These are phyloP conservation scores for Melikaiella ostensackeni DNA, from an alignment of 2,888 invertebrate species.

Conservation along the genomic window DNA sequence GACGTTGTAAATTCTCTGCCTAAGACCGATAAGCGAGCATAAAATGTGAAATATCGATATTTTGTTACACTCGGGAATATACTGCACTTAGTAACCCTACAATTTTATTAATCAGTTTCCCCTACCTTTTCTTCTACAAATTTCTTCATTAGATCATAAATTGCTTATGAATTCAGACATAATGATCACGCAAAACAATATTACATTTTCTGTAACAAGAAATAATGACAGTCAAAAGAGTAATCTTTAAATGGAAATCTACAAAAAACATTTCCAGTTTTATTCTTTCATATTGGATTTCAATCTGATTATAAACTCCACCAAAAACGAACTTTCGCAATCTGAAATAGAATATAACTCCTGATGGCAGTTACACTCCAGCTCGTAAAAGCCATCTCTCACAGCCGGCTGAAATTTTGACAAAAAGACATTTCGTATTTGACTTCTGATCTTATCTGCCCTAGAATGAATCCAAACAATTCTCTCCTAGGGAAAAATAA, in stretches of 20 bases:
- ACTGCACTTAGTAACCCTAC: not conserved
- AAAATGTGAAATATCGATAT: slow-evolving; percentile 64
- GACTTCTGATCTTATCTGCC: slow-evolving; percentile 5
- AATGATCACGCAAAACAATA: too few species aligned
- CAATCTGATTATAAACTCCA: slow-evolving; percentile 4
- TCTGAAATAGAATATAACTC: slow-evolving; percentile 5
- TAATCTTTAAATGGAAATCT: not conserved
- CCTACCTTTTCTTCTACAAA: not conserved
- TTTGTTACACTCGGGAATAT: slow-evolving; percentile 44
- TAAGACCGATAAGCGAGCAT: slow-evolving; percentile 62
- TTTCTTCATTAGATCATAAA: not conserved
- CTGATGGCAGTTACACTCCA: not conserved
- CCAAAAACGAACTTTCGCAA: slow-evolving; percentile 7
- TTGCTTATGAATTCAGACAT: too few species aligned
- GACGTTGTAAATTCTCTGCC: slow-evolving; percentile 67
- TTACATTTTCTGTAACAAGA: not conserved
- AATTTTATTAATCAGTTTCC: slow-evolving; percentile 29
- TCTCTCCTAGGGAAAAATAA: not conserved
- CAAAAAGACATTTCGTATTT: slow-evolving; percentile 22
- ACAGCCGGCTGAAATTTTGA: slow-evolving; percentile 15
- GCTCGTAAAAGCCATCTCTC: slow-evolving; percentile 29
- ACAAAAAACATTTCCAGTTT: not conserved
- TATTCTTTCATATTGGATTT: slow-evolving; percentile 7
- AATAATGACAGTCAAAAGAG: not conserved
- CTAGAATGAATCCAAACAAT: slow-evolving; percentile 12